These are phyloP conservation scores for Clarias pachynema DNA, from an alignment of 2,797 vertebrate species.

Conservation along the genomic window DNA sequence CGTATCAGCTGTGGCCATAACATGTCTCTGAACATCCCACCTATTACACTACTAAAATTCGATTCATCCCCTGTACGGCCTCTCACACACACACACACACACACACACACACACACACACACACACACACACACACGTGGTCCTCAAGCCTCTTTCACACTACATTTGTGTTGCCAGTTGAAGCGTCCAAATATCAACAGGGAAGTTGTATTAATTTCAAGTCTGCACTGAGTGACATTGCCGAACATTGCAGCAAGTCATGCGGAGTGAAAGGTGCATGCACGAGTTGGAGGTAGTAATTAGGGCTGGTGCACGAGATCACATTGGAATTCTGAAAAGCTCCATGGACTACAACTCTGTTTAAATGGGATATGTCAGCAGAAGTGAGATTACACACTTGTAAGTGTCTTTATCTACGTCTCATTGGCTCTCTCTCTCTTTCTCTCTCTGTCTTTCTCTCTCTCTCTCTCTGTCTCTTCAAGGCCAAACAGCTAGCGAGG, in stretches of 20 bases:
- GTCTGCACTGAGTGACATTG: slow-evolving; percentile 32
- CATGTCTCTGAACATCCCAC: slow-evolving; percentile 6
- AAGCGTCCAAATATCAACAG: slow-evolving; percentile 25
- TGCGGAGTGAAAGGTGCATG: slow-evolving; percentile 38
- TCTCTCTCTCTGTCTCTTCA: slow-evolving; percentile 21
- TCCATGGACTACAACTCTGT: slow-evolving; percentile 40
- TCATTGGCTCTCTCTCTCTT: slow-evolving; percentile 27
- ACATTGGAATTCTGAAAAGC: slow-evolving; percentile 27
- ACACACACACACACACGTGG: not conserved
- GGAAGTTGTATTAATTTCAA: slow-evolving; percentile 28
- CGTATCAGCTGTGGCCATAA: slow-evolving; percentile 10
- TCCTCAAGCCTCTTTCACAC: slow-evolving; percentile 21
- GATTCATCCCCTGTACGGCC: not conserved
- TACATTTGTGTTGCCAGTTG: slow-evolving; percentile 24
- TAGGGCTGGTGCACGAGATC: slow-evolving; percentile 32
- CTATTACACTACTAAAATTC: not conserved
- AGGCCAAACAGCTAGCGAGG: slow-evolving; percentile 81
- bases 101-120: not conserved
- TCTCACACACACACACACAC: not conserved
- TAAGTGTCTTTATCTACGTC: slow-evolving; percentile 35
- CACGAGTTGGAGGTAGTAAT: slow-evolving; percentile 30
- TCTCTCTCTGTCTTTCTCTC: slow-evolving; percentile 12
- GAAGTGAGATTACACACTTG: slow-evolving; percentile 41
- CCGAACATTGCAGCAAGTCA: slow-evolving; percentile 27
- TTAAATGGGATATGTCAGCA: slow-evolving; percentile 52